Evolutionary conservation across 2,113 vertebrate genomes (phyloP).

Genomic region (Tretioscincus oriximinensis): DNA sequence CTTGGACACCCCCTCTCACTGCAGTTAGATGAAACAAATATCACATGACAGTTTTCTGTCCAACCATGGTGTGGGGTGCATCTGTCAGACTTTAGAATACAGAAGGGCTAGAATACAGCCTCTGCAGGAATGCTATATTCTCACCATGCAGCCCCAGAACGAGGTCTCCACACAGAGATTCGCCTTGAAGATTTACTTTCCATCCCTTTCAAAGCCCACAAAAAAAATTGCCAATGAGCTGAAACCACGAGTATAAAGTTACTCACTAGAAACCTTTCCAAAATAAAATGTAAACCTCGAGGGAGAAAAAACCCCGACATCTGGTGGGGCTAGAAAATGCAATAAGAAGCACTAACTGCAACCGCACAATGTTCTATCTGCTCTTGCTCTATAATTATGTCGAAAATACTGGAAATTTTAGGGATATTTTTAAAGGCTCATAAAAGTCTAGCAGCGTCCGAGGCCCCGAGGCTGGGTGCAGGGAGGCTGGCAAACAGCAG

Average conservation of each 20-base stretch:
- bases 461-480: constrained; percentile 17
- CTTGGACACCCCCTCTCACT: too few relatives aligned
- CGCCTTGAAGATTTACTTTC: not conserved
- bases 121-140: too few relatives aligned
- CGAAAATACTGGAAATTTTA: constrained; percentile 51
- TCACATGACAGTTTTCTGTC: too few relatives aligned
- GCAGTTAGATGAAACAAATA: too few relatives aligned
- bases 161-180: too few relatives aligned
- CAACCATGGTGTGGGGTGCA: too few relatives aligned
- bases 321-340: constrained; percentile 37
- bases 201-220: not conserved
- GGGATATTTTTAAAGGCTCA: constrained; percentile 41
- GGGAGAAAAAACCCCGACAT: constrained; percentile 3
- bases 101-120: too few relatives aligned
- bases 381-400: constrained; percentile 53
- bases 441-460: not conserved
- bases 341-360: constrained; percentile 48
- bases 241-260: constrained; percentile 32
- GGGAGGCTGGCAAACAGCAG: not conserved
- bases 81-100: too few relatives aligned
- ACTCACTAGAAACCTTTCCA: not conserved
- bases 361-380: constrained; percentile 30
- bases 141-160: too few relatives aligned
- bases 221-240: not conserved
- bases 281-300: constrained; percentile 44